Evolutionary conservation across 2,113 vertebrate genomes (phyloP), one percentile per base, ranked within the genome.

Genomic region (Apeltes quadracus): DNA sequence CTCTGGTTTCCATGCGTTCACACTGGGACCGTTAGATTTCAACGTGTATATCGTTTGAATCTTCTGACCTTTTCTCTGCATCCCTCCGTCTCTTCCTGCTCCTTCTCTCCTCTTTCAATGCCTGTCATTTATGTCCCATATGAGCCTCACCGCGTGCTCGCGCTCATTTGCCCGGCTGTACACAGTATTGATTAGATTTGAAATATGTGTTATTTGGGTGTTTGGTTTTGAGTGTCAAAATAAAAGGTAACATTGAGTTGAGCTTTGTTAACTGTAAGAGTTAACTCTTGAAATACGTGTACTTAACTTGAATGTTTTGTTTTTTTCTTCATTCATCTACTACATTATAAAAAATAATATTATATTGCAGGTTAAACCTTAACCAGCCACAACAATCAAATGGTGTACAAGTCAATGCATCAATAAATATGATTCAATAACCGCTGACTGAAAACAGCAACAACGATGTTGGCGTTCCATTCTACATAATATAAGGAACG

Each of bases 201-300:
- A 83, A 75, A 25, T 11, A 55, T 69, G 50, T 72, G 48, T 51
- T 5, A 7, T 58, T 54, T 39, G 38, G 72, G 39, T 65, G 73
- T 54, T 72, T 78, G 11, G 2, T 13, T 53, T 3, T 1, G 22
- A 9, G 13, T 22, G 39, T 36, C 34, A 59, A 22, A 56, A 23
- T 36, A 11, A n/a, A 34, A 36, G 29, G 18, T 36, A 34, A 57
- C 32, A 36, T 12, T 57, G 18, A 57, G 9, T 18, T 57, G 36
- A 36, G 29, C 29, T n/a, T 12, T 7, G 29, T 55, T 16, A 32
- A 56, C 25, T 34, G 57, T 22, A 1, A 22, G n/a, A n/a, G n/a
- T n/a, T n/a, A n/a, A n/a, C n/a, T n/a, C n/a, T n/a, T n/a, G n/a
- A n/a, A n/a, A n/a, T n/a, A n/a, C n/a, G n/a, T n/a, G n/a, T n/a